Evolutionary conservation across 2,888 invertebrate species (phyloP), one percentile per base, ranked within the genome.

Genomic region (Platynereis dumerilii): DNA sequence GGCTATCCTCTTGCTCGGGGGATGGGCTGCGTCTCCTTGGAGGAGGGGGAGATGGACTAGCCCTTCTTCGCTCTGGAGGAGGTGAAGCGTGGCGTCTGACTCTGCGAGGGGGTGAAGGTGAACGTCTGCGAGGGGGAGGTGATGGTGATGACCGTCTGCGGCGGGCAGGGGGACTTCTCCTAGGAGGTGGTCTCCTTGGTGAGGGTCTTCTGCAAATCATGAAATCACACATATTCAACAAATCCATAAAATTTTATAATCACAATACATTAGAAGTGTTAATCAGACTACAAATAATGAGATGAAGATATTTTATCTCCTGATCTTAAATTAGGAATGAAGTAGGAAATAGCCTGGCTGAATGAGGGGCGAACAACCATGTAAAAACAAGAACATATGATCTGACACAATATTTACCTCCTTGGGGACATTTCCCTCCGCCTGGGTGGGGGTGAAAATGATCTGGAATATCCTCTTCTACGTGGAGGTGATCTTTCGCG

Each of bases 401-500:
- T n/a, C n/a, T n/a, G n/a, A 34, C 7, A 34, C 34, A 34, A 7
- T 12, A 5, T 34, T 12, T 34, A 34, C 34, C 34, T 34, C 12
- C 34, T 34, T 5, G 34, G 34, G 5, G 34, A 34, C 5, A 12
- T 5, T 12, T 34, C 34, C 5, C 34, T 5, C 5, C 48, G 48
- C 48, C 48, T n/a, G 7, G 48, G 10, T 22, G 61, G 57, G 29
- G 39, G 57, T 28, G 55, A 55, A 7, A 24, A 24, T 24, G 53
- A 52, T 7, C 17, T 10, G 53, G 55, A 55, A 24, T 58, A 58
- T 34, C 58, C 34, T 24, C 39, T 28, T 7, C 58, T 29, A 22
- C 39, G 58, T 39, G 34, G 42, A 24, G 58, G 39, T n/a, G 58
- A 39, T 39, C 48, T 60, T 17, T 53, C 20, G 42, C 60, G 65